Evolutionary conservation across 2,113 vertebrate genomes (phyloP), one percentile per base, ranked within the genome.

Genomic region (Cryptotis parvus): DNA sequence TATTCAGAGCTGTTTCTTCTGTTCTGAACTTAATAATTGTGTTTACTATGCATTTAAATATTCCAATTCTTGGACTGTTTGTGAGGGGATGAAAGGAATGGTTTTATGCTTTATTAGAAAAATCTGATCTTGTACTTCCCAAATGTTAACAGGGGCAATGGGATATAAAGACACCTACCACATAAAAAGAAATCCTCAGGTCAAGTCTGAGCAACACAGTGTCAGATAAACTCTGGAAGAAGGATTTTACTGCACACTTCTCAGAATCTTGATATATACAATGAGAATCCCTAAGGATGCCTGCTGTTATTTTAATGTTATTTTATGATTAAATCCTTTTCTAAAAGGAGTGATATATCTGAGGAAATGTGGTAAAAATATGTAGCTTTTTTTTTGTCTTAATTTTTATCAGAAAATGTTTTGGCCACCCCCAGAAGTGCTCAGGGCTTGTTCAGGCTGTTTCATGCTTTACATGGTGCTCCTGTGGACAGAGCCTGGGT

Each of bases 11-110:
- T 87, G 39, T 33, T 84, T 10, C 70, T 85, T n/a, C 66, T 76
- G 49, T 74, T 86, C 31, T 89, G 33, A 91, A 61, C 6, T 41
- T 12, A 68, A 85, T 83, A 89, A 4, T 37, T 7, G 58, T 92
- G 83, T 45, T 31, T 65, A 65, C 18, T 29, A 58, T 58, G 16
- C 55, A 58, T 45, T 26, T 29, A 82, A 81, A 61, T 43, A 86
- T 31, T 3, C 4, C 76, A 83, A 4, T 8, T 69, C 18, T 70
- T 75, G 72, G 70, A 26, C n/a, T 73, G 41, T 39, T 70, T 63
- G 75, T 75, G 63, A 49, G 83, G 11, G 3, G n/a, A n/a, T 61
- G 55, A 73, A 84, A 89, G 43, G 20, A 52, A 70, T 31, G 22
- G n/a, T 63, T 93, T 87, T 70, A 74, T 79, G 75, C 35, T 76